These are phyloP conservation scores for Tauraco hartlaubi DNA, from an alignment of 2,797 vertebrate genomes.

Conservation along the genomic window DNA sequence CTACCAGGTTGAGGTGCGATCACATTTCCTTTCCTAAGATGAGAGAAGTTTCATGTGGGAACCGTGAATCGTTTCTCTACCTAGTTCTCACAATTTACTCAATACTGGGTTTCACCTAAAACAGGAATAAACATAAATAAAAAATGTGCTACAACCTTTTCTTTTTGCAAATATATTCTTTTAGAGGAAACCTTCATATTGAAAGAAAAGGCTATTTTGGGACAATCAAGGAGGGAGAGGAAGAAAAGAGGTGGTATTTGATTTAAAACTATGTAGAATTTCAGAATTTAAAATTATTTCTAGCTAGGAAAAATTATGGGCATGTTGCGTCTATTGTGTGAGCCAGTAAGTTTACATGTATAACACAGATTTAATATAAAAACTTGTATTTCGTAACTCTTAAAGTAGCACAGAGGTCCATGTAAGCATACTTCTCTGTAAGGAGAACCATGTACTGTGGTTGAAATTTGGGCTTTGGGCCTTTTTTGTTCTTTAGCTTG, in stretches of 20 bases:
- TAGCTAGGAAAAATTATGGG: neutral
- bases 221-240: neutral
- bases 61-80: neutral
- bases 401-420: neutral
- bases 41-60: neutral
- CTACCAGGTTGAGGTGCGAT: neutral
- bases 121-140: neutral
- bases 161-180: neutral
- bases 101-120: neutral
- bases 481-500: neutral
- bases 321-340: accelerated
- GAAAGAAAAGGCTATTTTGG: neutral
- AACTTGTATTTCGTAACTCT: neutral
- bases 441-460: neutral
- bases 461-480: neutral
- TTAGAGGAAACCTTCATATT: neutral
- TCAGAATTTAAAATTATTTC: neutral
- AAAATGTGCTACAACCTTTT: neutral
- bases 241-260: neutral
- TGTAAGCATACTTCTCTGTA: neutral
- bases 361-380: neutral
- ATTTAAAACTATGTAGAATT: neutral
- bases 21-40: neutral
- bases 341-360: neutral
- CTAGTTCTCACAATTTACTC: neutral